Evolutionary conservation across 2,113 vertebrate genomes (phyloP).

Genomic region (Gymnocephalus cernua): DNA sequence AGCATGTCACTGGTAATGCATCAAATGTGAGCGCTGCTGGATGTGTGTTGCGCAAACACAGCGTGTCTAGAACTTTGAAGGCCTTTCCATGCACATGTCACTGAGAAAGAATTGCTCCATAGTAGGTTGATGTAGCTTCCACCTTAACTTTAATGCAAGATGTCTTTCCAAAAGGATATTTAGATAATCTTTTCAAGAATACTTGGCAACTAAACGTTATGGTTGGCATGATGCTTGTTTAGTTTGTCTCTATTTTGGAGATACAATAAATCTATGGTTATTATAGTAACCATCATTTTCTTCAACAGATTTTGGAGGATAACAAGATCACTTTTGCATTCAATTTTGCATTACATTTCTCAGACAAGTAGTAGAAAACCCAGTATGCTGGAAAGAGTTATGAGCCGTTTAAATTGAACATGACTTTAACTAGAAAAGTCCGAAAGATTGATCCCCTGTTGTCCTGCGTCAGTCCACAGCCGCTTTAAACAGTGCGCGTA

Average conservation of each 20-base stretch:
- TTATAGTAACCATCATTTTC: neutral
- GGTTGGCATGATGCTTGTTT: neutral
- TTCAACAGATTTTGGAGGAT: neutral
- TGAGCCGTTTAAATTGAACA: conserved; percentile 33
- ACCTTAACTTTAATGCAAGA: conserved; percentile 3
- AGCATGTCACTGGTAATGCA: conserved; percentile 35
- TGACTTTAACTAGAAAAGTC: conserved; percentile 59
- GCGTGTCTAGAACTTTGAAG: conserved; percentile 18
- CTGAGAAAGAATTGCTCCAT: conserved; percentile 6
- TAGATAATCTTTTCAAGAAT: neutral
- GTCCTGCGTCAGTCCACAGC: conserved; percentile 44
- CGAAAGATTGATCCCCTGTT: conserved; percentile 49
- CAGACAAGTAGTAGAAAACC: neutral
- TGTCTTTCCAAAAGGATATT: neutral
- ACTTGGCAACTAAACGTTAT: neutral
- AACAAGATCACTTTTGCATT: neutral
- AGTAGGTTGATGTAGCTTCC: neutral
- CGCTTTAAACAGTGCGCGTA: conserved; percentile 35
- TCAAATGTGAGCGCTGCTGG: conserved; percentile 42
- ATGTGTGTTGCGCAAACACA: conserved; percentile 25
- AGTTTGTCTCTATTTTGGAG: neutral
- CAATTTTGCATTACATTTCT: neutral
- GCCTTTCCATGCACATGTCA: conserved; percentile 33
- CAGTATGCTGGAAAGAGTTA: conserved; percentile 31
- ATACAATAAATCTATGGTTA: neutral